Base-by-base conservation (phyloP, 2,888 invertebrate genomes). In the Adineta ricciae region DNA sequence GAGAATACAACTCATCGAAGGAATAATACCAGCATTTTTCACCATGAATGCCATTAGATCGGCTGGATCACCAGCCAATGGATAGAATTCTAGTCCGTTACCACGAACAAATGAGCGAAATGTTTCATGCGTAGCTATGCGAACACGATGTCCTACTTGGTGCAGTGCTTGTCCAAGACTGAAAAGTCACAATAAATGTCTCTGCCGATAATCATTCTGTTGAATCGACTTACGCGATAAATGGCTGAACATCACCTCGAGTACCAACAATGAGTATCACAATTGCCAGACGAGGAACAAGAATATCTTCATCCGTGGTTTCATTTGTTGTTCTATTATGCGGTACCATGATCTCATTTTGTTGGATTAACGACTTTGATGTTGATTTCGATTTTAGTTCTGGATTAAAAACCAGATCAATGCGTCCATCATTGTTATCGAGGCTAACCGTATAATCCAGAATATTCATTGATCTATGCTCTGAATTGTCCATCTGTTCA, bases 11-110 rank as follows among this genome's bases (percentile, higher is more conserved):
- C 14, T n/a, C 41, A 78, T 41, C 41, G 78, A 78, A 8, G 78
- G 78, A 41, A 78, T 78, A 41, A 78, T 78, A 32, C 78, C 78
- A n/a, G 78, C 41, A 78, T 78, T 78, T 78, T 78, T 78, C 1
- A 78, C 78, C 78, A 78, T 78, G n/a, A 78, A 78, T 41, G 78
- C 38, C 38, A 78, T 78, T 78, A 78, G n/a, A 78, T 78, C 78
- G 41, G 41, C 78, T 41, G 78, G 78, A 78, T 78, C 78, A 78
- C 78, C 78, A 78, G 38, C 78, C 41, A 78, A 78, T 24, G 78
- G 78, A 78, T 78, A 78, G 41, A 78, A 78, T 78, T 78, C 78
- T 9, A 78, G 9, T 7, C 78, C 78, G 41, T 78, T 78, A n/a
- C 41, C 78, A 78, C 41, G 78, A 41, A 78, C 78, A 41, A 78